Base-by-base conservation (phyloP, 2,888 invertebrate species). In the Lithodes maja region DNA sequence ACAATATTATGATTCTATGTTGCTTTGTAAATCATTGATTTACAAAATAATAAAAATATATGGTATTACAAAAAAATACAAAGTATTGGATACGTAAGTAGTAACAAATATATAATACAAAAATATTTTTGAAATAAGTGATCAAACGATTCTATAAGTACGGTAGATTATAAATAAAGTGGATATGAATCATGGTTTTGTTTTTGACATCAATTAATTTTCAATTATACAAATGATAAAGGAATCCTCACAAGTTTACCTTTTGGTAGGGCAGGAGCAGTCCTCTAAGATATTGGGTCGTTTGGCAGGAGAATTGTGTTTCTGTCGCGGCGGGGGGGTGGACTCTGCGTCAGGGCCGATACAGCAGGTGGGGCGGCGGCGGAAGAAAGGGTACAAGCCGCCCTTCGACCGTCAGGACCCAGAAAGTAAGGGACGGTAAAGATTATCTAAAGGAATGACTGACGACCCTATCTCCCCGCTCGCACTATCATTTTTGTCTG, bases 391-490 rank as follows among this genome's bases (percentile, higher is more conserved):
- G 33, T 85, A 61, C 3, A 77, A 33, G 75, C 82, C 90, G 1
- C 82, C 83, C 54, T 71, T 79, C 17, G 79, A 77, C 54, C 88
- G 90, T 91, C 90, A 91, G 17, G 90, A 90, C 2, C 78, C 82
- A 33, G 81, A 80, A 92, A 93, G 92, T 53, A 93, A 93, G 1
- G 94, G 94, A 81, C 94, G 93, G 92, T 94, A 93, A 2, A 94
- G 91, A 89, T 93, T 94, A 87, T 94, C 94, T 87, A 94, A 92
- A 2, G 94, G 94, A 75, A 94, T 94, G 82, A 93, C 92, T 93
- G 61, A 92, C 92, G 49, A 54, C 33, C 33, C 33, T 33, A 33
- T 33, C n/a, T 12, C 77, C 1, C 83, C 69, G 5, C 53, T 74
- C 17, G 61, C 74, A 88, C 82, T 9, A 83, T 90, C 77, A 82